Evolutionary conservation across 2,113 vertebrate genomes (phyloP).

Genomic region (Dipodomys stephensi): DNA sequence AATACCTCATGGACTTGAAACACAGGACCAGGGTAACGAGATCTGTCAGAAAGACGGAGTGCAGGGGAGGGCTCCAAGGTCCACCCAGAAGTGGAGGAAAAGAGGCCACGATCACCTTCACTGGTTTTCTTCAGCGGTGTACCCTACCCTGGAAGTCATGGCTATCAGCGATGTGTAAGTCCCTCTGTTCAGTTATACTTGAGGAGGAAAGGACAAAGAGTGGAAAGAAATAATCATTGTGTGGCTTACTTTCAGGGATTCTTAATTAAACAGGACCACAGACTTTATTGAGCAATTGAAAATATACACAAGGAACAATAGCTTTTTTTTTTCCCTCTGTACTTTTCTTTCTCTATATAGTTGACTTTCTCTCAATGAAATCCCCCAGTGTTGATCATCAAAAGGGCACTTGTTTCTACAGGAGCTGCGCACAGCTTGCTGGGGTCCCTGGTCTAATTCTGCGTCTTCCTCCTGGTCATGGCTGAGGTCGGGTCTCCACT

Average conservation of each 20-base stretch:
- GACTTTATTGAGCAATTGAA: conserved; percentile 97
- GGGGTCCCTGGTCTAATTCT: conserved; percentile 86
- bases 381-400: conserved; percentile 90
- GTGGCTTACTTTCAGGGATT: conserved; percentile 88
- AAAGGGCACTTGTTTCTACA: conserved; percentile 93
- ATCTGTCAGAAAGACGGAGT: conserved; percentile 14
- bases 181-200: conserved; percentile 34
- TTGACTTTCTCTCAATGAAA: conserved; percentile 87
- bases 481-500: conserved; percentile 80
- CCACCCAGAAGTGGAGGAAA: conserved; percentile 69
- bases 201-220: conserved; percentile 64
- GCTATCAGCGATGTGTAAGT: background rate
- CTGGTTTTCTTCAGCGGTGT: background rate
- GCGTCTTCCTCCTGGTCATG: conserved; percentile 80
- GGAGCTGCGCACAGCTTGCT: conserved; percentile 88
- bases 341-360: conserved; percentile 89
- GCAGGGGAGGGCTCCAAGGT: conserved; percentile 25
- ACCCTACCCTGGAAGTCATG: conserved; percentile 30
- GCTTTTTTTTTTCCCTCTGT: conserved; percentile 87
- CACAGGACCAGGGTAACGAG: conserved; percentile 42
- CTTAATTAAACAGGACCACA: conserved; percentile 91
- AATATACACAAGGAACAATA: conserved; percentile 98
- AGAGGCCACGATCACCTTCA: conserved; percentile 23
- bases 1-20: conserved; percentile 41
- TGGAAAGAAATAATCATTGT: conserved; percentile 81